Conservation (phyloP, 2,113 vertebrate species). For the Sakesphorus luctuosus region DNA sequence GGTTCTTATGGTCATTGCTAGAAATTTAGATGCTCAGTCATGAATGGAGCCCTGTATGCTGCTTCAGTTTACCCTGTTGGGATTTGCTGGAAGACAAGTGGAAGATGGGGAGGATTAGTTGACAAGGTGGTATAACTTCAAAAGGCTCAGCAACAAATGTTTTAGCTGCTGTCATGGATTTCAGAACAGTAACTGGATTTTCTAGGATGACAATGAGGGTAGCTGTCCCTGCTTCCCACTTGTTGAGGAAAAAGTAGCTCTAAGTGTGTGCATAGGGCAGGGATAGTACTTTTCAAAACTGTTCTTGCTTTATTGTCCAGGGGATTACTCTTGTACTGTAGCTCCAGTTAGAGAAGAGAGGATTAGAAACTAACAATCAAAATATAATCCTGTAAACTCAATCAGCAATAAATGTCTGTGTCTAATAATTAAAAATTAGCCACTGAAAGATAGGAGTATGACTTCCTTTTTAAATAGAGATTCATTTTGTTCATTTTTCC, state of each 20-base stretch:
- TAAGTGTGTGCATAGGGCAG: neutral
- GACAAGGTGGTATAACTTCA: neutral
- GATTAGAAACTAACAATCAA: neutral
- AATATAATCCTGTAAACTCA: neutral
- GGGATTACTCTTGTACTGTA: neutral
- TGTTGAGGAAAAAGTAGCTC: neutral
- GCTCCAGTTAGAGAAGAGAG: neutral
- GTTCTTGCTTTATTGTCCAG: neutral
- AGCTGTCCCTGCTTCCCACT: neutral
- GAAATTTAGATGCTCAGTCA: rapidly evolving
- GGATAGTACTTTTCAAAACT: neutral
- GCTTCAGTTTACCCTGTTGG: neutral
- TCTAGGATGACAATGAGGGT: neutral
- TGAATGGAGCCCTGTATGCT: neutral
- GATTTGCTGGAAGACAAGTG: neutral
- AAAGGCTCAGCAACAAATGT: neutral
- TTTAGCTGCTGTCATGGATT: neutral
- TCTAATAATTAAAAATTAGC: neutral
- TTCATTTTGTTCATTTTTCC: neutral
- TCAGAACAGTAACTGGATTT: neutral
- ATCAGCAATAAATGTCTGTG: neutral
- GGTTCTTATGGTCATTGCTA: neutral
- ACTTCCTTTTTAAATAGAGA: neutral
- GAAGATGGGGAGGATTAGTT: neutral
- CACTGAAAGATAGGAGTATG: neutral